Percentiles rank a stretch among this genome's conserved stretches.
phyloP scores from a whole-genome alignment of 2,888 invertebrate genomes.

The Calameuta pallipes region DNA sequence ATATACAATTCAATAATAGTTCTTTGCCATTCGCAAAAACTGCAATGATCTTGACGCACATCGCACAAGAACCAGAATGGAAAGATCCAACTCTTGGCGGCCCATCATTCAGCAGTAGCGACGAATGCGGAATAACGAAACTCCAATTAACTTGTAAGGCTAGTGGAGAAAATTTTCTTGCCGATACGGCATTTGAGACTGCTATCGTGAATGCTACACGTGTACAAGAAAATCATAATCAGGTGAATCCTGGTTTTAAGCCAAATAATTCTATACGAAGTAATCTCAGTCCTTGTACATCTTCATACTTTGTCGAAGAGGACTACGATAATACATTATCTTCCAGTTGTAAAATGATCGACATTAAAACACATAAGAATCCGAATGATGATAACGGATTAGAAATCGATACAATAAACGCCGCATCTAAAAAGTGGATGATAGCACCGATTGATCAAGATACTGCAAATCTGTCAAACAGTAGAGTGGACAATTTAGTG shows the following conservation, averaged over 20 bases:
- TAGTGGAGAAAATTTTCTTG: not conserved
- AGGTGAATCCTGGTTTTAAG: not conserved
- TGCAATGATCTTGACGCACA: not conserved
- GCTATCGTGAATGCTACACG: not conserved
- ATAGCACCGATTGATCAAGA: not conserved
- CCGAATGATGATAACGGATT: not conserved
- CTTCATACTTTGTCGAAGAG: not conserved
- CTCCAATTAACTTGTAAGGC: not conserved
- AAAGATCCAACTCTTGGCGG: not conserved
- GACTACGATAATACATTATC: not conserved
- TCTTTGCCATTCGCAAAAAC: not conserved
- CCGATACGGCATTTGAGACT: not conserved
- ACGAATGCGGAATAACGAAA: not conserved
- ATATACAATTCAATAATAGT: not conserved
- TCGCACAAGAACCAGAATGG: not conserved
- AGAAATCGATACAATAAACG: not conserved
- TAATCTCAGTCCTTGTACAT: not conserved
- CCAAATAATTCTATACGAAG: not conserved
- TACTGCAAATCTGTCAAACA: not conserved
- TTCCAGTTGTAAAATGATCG: not conserved
- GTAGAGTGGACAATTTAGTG: conserved; percentile 49
- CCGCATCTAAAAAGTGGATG: not conserved
- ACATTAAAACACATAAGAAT: not conserved
- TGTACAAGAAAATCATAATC: not conserved
- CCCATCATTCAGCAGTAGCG: not conserved